These are phyloP conservation scores for Aphidius ervi DNA, from an alignment of 1,140 invertebrate species.

Conservation along the genomic window DNA sequence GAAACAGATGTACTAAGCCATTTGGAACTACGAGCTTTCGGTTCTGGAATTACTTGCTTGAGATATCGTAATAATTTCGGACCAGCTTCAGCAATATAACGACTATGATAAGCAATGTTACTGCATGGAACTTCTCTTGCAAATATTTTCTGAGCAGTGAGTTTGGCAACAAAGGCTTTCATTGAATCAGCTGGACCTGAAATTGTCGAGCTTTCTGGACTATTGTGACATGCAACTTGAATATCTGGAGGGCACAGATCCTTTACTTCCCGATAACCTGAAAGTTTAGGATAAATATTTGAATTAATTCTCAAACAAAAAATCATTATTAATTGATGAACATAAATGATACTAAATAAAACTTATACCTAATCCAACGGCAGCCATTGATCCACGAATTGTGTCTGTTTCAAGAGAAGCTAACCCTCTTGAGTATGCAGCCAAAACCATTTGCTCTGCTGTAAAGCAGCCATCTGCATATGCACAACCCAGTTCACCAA, in stretches of 20 bases:
- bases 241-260: constrained; percentile 54
- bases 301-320: too few relatives aligned
- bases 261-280: constrained; percentile 56
- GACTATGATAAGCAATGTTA: constrained; percentile 71
- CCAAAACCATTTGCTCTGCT: constrained; percentile 72
- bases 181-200: constrained; percentile 62
- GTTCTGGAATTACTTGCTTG: constrained; percentile 64
- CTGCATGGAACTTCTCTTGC: constrained; percentile 65
- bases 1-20: constrained; percentile 88
- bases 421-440: constrained; percentile 79
- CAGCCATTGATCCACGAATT: constrained; percentile 79
- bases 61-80: constrained; percentile 70
- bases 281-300: too few relatives aligned
- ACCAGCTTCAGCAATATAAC: constrained; percentile 62
- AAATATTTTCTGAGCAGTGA: constrained; percentile 70
- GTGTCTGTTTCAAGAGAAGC: constrained; percentile 77
- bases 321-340: too few relatives aligned
- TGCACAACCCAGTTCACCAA: constrained; percentile 75
- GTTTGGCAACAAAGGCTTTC: constrained; percentile 40
- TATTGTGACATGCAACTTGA: constrained; percentile 70
- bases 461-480: constrained; percentile 81
- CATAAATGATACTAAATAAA: too few relatives aligned
- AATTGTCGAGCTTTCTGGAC: constrained; percentile 65
- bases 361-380: constrained; percentile 63
- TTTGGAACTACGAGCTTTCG: constrained; percentile 66